phyloP scores from a whole-genome alignment of 2,888 invertebrate genomes.

The Sipha maydis region DNA sequence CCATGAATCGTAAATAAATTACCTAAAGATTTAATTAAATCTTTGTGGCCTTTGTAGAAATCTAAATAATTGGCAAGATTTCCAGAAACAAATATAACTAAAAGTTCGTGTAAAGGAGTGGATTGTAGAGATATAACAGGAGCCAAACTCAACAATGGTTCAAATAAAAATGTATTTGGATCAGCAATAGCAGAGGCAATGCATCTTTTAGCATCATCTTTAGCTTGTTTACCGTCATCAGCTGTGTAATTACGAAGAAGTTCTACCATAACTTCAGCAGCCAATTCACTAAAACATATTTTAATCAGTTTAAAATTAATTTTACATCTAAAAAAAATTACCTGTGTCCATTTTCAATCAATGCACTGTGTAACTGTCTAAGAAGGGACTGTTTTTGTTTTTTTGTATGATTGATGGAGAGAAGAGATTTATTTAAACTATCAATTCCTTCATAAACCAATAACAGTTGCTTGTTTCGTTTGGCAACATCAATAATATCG shows the following conservation, averaged over 20 bases:
- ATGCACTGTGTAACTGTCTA: conserved; percentile 86
- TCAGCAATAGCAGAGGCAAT: conserved; percentile 95
- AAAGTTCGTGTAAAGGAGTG: conserved; percentile 91
- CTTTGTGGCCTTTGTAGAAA: conserved; percentile 92
- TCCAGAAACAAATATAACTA: conserved; percentile 94
- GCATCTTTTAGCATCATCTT: conserved; percentile 96
- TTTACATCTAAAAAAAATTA: conserved; percentile 66
- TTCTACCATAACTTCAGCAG: conserved; percentile 97
- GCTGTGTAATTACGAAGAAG: conserved; percentile 95
- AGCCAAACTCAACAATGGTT: conserved; percentile 91
- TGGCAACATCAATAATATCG: conserved; percentile 88
- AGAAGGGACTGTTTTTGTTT: conserved; percentile 93
- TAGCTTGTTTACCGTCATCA: conserved; percentile 95
- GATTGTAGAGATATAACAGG: conserved; percentile 96
- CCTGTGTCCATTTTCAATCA: conserved; percentile 88
- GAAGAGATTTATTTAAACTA: conserved; percentile 83
- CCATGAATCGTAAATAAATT: conserved; percentile 60
- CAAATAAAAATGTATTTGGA: conserved; percentile 93
- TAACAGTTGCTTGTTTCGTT: conserved; percentile 84
- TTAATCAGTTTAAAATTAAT: conserved; percentile 16
- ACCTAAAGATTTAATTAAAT: conserved; percentile 79
- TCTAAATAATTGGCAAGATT: conserved; percentile 90
- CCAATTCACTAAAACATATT: conserved; percentile 78
- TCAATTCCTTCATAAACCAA: conserved; percentile 87
- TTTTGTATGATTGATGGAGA: conserved; percentile 81